phyloP scores from a whole-genome alignment of 2,888 invertebrate genomes.

The Cactoblastis cactorum region DNA sequence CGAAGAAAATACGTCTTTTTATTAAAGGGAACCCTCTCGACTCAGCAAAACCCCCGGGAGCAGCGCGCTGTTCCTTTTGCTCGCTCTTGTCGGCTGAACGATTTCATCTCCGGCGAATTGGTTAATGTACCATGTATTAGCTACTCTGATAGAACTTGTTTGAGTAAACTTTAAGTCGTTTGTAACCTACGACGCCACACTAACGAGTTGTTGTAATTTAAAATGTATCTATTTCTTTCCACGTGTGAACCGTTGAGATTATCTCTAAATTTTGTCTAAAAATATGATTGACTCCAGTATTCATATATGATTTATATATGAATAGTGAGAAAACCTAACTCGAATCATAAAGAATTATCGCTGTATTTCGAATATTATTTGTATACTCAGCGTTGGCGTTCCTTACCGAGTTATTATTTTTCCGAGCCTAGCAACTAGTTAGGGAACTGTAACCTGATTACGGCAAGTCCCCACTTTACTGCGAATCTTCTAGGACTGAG shows the following conservation, averaged over 20 bases:
- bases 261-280: too few species aligned
- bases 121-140: neutral
- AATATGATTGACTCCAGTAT: too few species aligned
- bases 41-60: neutral
- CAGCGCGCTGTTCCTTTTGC: neutral
- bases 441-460: constrained; percentile 1
- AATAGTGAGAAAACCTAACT: too few species aligned
- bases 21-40: neutral
- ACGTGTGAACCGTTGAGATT: too few species aligned
- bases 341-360: neutral
- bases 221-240: too few species aligned
- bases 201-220: too few species aligned
- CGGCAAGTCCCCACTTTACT: neutral
- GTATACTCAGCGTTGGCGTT: neutral
- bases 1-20: neutral
- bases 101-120: neutral
- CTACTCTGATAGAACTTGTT: too few species aligned
- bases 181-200: too few species aligned
- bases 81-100: neutral
- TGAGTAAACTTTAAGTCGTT: too few species aligned
- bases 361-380: neutral
- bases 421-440: neutral
- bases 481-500: neutral
- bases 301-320: too few species aligned
- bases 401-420: neutral